Conservation (phyloP, 2,888 invertebrate species). For the Trimorus sp. region DNA sequence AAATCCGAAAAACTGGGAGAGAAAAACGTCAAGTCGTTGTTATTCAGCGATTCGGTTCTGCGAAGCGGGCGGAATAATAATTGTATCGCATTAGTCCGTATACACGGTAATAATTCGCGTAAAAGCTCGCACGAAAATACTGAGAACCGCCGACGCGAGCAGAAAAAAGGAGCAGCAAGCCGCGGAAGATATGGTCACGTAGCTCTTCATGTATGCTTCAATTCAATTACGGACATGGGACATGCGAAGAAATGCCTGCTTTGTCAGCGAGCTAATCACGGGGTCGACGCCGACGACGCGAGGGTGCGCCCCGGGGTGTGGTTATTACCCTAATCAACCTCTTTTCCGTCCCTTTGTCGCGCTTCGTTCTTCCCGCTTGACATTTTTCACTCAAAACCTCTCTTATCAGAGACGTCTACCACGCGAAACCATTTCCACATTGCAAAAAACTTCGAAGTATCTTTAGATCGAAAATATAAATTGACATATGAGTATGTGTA, state of each 20-base stretch:
- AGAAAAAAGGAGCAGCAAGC: slow-evolving; percentile 21
- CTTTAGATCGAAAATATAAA: no score
- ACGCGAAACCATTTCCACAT: no score
- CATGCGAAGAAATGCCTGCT: slow-evolving; percentile 64
- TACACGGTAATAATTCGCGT: slow-evolving; percentile 45
- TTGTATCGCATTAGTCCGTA: slow-evolving; percentile 40
- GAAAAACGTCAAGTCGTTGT: no score
- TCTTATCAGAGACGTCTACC: no score
- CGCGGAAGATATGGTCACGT: slow-evolving; percentile 55
- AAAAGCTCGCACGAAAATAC: slow-evolving; percentile 45
- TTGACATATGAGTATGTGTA: no score
- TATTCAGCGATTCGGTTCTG: no score
- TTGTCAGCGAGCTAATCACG: slow-evolving; percentile 62
- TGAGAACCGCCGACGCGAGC: slow-evolving; percentile 11
- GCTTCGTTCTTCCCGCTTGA: not conserved
- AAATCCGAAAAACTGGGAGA: no score
- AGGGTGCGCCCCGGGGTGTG: slow-evolving; percentile 78
- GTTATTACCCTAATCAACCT: slow-evolving; percentile 74
- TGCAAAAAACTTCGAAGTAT: no score
- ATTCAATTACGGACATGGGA: slow-evolving; percentile 54
- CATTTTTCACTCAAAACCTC: not conserved
- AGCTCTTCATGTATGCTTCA: slow-evolving; percentile 54
- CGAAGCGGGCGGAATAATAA: slow-evolving; percentile 27
- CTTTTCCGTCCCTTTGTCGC: not conserved
- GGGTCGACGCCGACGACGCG: slow-evolving; percentile 67